A percentile compares a stretch with the other conserved stretches of the same genome.
phyloP scores from a whole-genome alignment of 2,888 invertebrate genomes.

The Pollenia griseotomentosa region DNA sequence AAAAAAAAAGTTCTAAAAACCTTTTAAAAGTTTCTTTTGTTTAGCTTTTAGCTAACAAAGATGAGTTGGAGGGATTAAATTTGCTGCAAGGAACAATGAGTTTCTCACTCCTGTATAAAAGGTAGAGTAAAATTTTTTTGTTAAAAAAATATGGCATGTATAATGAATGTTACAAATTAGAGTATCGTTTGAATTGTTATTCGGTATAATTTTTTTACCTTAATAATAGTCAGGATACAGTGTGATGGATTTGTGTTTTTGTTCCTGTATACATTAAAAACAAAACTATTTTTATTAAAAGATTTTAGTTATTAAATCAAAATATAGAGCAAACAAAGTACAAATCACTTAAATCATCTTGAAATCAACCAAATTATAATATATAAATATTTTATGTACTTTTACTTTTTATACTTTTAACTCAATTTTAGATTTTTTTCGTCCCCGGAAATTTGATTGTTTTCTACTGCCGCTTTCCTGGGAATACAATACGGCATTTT shows the following conservation, averaged over 20 bases:
- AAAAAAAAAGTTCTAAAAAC: not conserved
- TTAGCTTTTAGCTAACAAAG: constrained; percentile 5
- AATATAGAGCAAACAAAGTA: too few species aligned
- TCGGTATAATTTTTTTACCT: constrained; percentile 56
- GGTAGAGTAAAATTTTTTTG: not conserved
- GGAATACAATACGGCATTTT: too few species aligned
- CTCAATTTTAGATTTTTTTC: too few species aligned
- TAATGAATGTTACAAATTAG: constrained; percentile 71
- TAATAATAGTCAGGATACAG: constrained; percentile 34
- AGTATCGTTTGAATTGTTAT: constrained; percentile 72
- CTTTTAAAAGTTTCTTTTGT: constrained; percentile 37
- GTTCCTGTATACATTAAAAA: constrained; percentile 9
- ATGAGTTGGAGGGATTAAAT: constrained; percentile 25
- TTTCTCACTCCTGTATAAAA: not conserved
- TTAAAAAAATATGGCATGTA: not conserved
- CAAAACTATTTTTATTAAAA: not conserved
- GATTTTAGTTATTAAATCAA: too few species aligned
- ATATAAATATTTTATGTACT: too few species aligned
- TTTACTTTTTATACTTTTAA: too few species aligned
- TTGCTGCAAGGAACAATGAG: constrained; percentile 30
- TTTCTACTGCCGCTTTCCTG: too few species aligned
- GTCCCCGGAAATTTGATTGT: too few species aligned
- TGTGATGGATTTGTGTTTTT: constrained; percentile 31
- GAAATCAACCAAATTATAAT: too few species aligned
- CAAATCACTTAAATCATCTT: too few species aligned